Conservation (phyloP, 53 echinoderm and acorn worm genomes). For the Holothuria leucospilota region DNA sequence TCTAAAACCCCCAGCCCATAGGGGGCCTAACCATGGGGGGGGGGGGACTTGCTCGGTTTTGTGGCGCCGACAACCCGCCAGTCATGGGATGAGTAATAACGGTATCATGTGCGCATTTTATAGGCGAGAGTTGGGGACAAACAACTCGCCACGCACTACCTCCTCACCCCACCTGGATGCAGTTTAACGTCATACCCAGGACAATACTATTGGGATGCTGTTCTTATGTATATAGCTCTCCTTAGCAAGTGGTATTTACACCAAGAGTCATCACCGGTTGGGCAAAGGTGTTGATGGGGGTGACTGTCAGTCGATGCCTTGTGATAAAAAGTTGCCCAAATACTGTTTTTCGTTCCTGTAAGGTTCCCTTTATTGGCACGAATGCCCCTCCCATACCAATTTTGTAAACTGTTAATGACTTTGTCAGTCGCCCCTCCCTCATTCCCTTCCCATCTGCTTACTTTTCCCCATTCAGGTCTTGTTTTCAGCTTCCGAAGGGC, state of each 20-base stretch:
- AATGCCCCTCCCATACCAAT: slow-evolving; percentile 39
- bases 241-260: slow-evolving; percentile 12
- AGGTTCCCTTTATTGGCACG: slow-evolving; percentile 37
- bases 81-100: too few relatives aligned
- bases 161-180: too few relatives aligned
- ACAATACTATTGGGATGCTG: not conserved
- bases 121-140: too few relatives aligned
- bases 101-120: too few relatives aligned
- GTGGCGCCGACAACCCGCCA: too few relatives aligned
- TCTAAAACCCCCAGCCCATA: too few relatives aligned
- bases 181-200: too few relatives aligned
- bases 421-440: slow-evolving; percentile 17
- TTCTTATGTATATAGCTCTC: slow-evolving; percentile 17
- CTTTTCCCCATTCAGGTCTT: slow-evolving; percentile 35
- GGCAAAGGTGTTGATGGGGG: slow-evolving; percentile 20
- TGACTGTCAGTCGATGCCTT: not conserved
- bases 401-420: slow-evolving; percentile 31
- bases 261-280: slow-evolving; percentile 40
- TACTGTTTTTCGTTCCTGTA: not conserved
- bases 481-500: slow-evolving; percentile 9
- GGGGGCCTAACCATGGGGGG: too few relatives aligned
- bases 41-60: too few relatives aligned
- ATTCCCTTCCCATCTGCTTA: slow-evolving; percentile 35
- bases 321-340: slow-evolving; percentile 20
- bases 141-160: too few relatives aligned